Conservation (phyloP, 2,888 invertebrate genomes). For the Frankliniella fusca region DNA sequence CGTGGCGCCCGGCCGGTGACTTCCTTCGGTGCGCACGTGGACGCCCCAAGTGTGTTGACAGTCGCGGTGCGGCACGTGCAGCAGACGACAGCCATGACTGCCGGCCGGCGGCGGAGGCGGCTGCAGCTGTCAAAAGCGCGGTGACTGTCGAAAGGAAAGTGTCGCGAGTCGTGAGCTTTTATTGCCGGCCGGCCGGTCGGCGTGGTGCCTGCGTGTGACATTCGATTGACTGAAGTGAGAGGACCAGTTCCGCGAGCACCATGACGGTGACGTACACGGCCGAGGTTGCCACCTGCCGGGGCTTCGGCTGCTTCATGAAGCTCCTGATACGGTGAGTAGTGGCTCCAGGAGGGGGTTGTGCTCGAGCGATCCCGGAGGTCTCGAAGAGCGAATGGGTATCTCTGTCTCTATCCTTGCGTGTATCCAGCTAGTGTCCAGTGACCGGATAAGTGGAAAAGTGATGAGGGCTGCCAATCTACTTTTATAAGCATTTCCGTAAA, state of each 20-base stretch:
- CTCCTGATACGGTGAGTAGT: conserved; percentile 67
- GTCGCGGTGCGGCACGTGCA: neutral
- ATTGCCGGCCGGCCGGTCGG: neutral
- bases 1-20: neutral
- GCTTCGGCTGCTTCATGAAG: conserved; percentile 83
- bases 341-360: neutral
- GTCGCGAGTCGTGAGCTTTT: neutral
- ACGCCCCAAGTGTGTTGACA: too few relatives aligned
- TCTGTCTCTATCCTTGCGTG: too few relatives aligned
- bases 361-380: neutral
- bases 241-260: neutral
- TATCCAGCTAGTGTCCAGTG: too few relatives aligned
- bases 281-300: conserved; percentile 79
- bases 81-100: neutral
- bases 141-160: neutral
- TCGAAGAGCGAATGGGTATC: neutral
- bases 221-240: too few relatives aligned
- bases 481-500: too few relatives aligned
- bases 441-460: neutral
- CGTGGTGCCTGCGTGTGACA: neutral
- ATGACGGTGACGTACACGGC: conserved; percentile 86
- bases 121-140: too few relatives aligned
- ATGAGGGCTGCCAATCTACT: neutral
- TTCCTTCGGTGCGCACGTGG: too few relatives aligned
- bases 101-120: too few relatives aligned